phyloP scores from a whole-genome alignment of 2,113 vertebrate genomes.

The Orthonyx spaldingii region DNA sequence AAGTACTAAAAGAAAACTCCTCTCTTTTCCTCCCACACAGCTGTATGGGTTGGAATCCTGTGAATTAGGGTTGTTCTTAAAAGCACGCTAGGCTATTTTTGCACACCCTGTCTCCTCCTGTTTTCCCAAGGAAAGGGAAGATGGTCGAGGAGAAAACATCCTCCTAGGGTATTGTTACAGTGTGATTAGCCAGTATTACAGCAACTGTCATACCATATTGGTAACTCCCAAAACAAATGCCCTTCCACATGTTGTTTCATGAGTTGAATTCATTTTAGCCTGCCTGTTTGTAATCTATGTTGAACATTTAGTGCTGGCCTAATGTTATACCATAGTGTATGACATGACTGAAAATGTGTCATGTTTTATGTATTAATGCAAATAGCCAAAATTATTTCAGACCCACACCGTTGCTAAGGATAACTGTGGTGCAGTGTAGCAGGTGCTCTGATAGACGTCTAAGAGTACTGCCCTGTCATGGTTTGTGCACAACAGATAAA shows the following conservation, averaged over 20 bases:
- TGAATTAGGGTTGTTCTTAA: not conserved
- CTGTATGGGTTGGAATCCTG: not conserved
- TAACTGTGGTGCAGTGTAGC: not conserved
- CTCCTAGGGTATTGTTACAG: not conserved
- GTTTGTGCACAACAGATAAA: not conserved
- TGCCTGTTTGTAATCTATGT: not conserved
- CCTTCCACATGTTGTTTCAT: not conserved
- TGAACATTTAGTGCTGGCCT: not conserved
- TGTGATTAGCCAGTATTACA: not conserved
- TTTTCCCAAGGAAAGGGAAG: not conserved
- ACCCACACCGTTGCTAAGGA: not conserved
- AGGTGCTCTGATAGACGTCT: not conserved
- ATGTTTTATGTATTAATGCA: rapidly evolving
- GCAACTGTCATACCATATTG: rapidly evolving
- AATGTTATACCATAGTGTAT: rapidly evolving
- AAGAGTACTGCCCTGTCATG: not conserved
- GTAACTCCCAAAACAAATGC: not conserved
- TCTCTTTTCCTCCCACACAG: not conserved
- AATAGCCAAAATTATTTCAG: not conserved
- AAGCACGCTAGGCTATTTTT: not conserved
- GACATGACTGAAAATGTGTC: not conserved
- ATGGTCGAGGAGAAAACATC: not conserved
- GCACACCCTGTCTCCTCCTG: not conserved
- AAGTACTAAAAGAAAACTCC: not conserved
- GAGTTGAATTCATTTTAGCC: not conserved